Evolutionary conservation across 1,140 invertebrate species (phyloP).

Genomic region (Bombus superbus): DNA sequence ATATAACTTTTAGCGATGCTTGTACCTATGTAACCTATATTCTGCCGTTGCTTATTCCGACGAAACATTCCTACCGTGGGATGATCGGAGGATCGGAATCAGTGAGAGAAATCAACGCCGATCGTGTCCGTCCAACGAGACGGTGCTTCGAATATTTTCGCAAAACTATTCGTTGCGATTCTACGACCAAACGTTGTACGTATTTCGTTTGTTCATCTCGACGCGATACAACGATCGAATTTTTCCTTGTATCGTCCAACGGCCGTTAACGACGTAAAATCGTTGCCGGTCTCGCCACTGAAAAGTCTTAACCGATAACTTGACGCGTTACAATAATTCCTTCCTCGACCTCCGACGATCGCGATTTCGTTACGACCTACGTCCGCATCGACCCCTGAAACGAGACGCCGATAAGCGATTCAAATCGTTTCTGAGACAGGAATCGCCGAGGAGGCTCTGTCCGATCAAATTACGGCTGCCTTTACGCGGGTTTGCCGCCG

Average conservation of each 20-base stretch:
- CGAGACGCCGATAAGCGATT: too few relatives aligned
- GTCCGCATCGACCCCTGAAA: too few relatives aligned
- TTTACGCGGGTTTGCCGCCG: not conserved
- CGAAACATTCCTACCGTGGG: not conserved
- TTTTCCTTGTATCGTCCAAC: too few relatives aligned
- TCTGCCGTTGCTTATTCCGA: slow-evolving; percentile 18
- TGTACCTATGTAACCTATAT: not conserved
- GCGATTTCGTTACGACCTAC: too few relatives aligned
- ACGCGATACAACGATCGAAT: too few relatives aligned
- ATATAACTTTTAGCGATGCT: not conserved
- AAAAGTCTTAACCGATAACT: too few relatives aligned
- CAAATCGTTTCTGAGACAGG: not conserved
- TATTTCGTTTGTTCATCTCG: too few relatives aligned
- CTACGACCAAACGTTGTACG: too few relatives aligned
- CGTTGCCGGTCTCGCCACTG: too few relatives aligned
- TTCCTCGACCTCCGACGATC: too few relatives aligned
- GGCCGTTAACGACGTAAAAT: too few relatives aligned
- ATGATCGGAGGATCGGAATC: not conserved
- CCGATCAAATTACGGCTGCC: not conserved
- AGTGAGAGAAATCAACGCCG: not conserved
- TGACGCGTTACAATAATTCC: too few relatives aligned
- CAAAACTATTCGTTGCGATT: not conserved
- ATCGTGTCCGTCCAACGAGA: not conserved
- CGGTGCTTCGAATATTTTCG: not conserved
- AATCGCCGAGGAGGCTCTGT: not conserved